These are phyloP conservation scores for Coracopsis vasa DNA, from an alignment of 2,113 vertebrate genomes.

Conservation along the genomic window DNA sequence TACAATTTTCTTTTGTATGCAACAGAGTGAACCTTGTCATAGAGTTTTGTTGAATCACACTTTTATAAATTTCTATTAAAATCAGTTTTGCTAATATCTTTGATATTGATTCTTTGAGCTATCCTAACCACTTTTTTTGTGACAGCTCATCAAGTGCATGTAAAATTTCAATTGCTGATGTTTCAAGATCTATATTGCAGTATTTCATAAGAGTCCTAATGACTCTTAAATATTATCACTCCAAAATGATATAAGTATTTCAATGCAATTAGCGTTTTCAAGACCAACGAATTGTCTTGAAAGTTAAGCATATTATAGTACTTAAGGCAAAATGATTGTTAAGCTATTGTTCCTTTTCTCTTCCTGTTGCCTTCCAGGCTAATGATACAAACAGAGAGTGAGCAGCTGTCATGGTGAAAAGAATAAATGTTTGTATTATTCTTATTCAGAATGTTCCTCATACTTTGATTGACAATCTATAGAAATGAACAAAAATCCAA, in stretches of 20 bases:
- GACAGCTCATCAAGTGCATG: neutral
- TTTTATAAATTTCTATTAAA: too few species aligned
- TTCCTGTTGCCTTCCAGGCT: neutral
- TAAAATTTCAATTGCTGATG: neutral
- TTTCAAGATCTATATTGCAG: neutral
- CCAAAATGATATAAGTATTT: neutral
- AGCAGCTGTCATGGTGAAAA: neutral
- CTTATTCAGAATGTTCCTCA: neutral
- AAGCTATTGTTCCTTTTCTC: neutral
- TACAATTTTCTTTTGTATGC: too few species aligned
- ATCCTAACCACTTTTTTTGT: too few species aligned
- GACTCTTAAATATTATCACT: neutral
- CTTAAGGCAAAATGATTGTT: neutral
- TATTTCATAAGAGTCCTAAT: neutral
- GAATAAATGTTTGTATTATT: neutral
- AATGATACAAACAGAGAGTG: neutral
- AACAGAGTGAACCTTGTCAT: too few species aligned
- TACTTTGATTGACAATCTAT: neutral
- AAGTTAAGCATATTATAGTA: neutral
- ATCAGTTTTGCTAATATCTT: too few species aligned
- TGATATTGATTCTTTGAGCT: too few species aligned
- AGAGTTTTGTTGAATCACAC: too few species aligned
- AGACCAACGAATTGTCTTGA: neutral
- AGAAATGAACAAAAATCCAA: neutral
- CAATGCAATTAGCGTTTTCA: neutral